Evolutionary conservation across 2,113 vertebrate species (phyloP).

Genomic region (Pelmatolapia mariae): DNA sequence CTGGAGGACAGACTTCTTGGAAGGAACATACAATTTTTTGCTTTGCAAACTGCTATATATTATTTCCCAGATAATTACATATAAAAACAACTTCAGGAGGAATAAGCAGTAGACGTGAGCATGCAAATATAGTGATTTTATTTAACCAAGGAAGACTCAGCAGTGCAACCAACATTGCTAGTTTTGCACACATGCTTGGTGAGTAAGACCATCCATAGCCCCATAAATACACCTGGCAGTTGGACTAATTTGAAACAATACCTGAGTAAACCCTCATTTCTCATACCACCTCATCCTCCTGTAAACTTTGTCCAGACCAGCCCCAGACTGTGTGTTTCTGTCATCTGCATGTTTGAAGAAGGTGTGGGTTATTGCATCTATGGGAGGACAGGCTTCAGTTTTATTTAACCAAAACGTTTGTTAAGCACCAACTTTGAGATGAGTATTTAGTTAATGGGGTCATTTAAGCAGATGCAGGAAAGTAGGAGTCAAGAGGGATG

Average conservation of each 20-base stretch:
- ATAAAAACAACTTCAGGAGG: neutral
- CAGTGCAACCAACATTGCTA: neutral
- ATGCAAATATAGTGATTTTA: neutral
- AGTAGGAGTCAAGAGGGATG: neutral
- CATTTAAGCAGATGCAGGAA: neutral
- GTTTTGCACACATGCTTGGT: neutral
- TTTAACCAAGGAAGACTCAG: neutral
- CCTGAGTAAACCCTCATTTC: neutral
- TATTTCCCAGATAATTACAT: neutral
- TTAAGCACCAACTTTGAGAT: slow-evolving; percentile 33
- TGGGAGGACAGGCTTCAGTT: neutral
- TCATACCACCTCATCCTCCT: neutral
- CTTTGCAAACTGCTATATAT: neutral
- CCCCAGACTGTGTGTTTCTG: neutral
- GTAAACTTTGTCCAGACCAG: neutral
- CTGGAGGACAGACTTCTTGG: neutral
- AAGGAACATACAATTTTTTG: neutral
- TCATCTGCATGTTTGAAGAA: neutral
- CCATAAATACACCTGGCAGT: neutral
- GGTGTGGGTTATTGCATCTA: neutral
- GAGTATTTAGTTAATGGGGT: slow-evolving; percentile 41
- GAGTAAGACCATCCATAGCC: neutral
- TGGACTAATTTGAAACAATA: neutral
- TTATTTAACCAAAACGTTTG: slow-evolving; percentile 34
- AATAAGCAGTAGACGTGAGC: neutral